Conservation (phyloP, 2,113 vertebrate species). For the Odontesthes bonariensis region DNA sequence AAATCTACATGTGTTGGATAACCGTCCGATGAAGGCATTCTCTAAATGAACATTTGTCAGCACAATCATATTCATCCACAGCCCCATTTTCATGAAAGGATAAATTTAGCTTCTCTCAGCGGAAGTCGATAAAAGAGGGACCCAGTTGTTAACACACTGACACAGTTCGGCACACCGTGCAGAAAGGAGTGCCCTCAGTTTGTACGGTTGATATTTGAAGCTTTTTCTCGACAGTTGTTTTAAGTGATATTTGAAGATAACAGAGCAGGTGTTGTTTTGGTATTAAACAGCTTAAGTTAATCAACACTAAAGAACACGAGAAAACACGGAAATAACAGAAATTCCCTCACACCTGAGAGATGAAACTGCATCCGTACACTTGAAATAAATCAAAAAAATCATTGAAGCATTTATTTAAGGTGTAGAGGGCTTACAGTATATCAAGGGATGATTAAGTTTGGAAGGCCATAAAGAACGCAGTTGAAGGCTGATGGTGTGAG, state of each 20-base stretch:
- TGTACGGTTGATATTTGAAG: not conserved
- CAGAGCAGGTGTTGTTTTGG: not conserved
- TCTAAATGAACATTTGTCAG: conserved; percentile 31
- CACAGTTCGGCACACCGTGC: not conserved
- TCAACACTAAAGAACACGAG: not conserved
- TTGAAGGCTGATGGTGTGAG: conserved; percentile 73
- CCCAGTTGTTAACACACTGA: not conserved
- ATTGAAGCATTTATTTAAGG: not conserved
- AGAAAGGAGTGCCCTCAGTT: not conserved
- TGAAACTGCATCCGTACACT: not conserved
- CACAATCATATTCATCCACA: conserved; percentile 5
- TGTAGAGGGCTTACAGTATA: not conserved
- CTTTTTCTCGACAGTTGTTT: not conserved
- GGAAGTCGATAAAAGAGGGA: not conserved
- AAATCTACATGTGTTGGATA: conserved; percentile 17
- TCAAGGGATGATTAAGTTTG: conserved; percentile 76
- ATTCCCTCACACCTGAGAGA: not conserved
- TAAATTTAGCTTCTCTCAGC: conserved; percentile 8
- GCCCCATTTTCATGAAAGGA: conserved; percentile 7
- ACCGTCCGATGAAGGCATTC: conserved; percentile 1
- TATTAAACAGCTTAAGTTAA: too few relatives aligned
- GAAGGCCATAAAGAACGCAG: conserved; percentile 86
- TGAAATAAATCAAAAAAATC: conserved; percentile 16
- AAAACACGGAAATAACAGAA: not conserved
- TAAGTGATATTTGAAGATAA: not conserved